These are phyloP conservation scores for Polydesmus complanatus DNA, from an alignment of 2,888 invertebrate species.

Conservation along the genomic window DNA sequence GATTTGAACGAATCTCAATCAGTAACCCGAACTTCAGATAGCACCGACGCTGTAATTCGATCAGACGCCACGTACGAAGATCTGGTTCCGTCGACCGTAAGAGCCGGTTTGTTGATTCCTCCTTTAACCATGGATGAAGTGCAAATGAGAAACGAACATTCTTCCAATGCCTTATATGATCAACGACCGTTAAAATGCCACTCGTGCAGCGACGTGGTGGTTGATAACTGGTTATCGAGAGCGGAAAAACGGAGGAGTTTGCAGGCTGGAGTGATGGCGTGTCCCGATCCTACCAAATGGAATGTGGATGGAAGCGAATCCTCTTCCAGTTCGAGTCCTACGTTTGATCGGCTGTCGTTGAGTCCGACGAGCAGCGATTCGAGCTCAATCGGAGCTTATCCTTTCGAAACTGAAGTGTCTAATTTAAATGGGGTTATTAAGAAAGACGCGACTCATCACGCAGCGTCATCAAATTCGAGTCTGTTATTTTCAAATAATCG, in stretches of 20 bases:
- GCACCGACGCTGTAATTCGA: slow-evolving; percentile 1
- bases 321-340: slow-evolving; percentile 22
- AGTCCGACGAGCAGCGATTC: slow-evolving; percentile 24
- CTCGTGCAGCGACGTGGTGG: slow-evolving; percentile 16
- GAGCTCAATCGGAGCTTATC: slow-evolving; percentile 20
- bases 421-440: background rate
- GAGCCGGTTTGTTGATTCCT: background rate
- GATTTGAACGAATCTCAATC: slow-evolving; percentile 13
- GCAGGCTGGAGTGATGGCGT: background rate
- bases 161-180: too few relatives aligned
- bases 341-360: slow-evolving; percentile 19
- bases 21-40: background rate
- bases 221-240: background rate
- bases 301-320: slow-evolving; percentile 21
- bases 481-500: background rate
- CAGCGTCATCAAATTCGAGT: background rate
- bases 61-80: slow-evolving; percentile 17
- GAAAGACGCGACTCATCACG: background rate
- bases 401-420: background rate
- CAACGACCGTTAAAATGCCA: slow-evolving; percentile 9
- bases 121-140: background rate
- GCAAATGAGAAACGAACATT: background rate
- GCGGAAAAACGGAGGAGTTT: slow-evolving; percentile 14
- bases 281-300: slow-evolving; percentile 20
- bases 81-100: background rate